These are phyloP conservation scores for Sphaeramia orbicularis DNA, from an alignment of 2,797 vertebrate genomes.

Conservation along the genomic window DNA sequence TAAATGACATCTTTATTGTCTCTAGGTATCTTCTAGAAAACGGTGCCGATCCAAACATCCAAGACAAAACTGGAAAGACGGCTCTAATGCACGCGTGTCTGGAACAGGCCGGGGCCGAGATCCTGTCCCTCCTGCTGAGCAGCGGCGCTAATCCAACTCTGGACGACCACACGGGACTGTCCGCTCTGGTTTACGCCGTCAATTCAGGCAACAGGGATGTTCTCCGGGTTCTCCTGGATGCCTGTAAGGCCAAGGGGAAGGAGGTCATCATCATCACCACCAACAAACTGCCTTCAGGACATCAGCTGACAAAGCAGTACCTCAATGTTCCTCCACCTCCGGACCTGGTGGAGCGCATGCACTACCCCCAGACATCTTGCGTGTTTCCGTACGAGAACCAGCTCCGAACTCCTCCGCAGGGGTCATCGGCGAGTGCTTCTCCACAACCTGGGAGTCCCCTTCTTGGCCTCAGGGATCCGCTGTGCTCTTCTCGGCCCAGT, in stretches of 20 bases:
- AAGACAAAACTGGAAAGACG: slow-evolving; percentile 92
- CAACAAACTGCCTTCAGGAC: slow-evolving; percentile 85
- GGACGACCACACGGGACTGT: slow-evolving; percentile 88
- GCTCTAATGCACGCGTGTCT: slow-evolving; percentile 93
- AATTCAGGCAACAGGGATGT: slow-evolving; percentile 86
- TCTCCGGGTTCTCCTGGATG: slow-evolving; percentile 87
- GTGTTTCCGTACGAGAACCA: slow-evolving; percentile 84
- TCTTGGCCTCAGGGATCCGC: slow-evolving; percentile 77
- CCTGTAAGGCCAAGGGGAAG: slow-evolving; percentile 90
- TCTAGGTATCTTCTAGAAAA: slow-evolving; percentile 91
- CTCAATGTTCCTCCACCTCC: slow-evolving; percentile 88
- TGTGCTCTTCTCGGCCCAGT: slow-evolving; percentile 68
- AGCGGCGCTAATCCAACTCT: slow-evolving; percentile 89
- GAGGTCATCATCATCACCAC: slow-evolving; percentile 95
- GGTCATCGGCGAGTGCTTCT: slow-evolving; percentile 52
- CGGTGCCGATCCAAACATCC: slow-evolving; percentile 93
- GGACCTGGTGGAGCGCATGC: slow-evolving; percentile 79
- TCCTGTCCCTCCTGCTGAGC: slow-evolving; percentile 87
- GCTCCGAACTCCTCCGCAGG: slow-evolving; percentile 71
- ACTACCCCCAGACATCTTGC: slow-evolving; percentile 61
- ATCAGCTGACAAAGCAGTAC: slow-evolving; percentile 90
- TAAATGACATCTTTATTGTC: slow-evolving; percentile 63
- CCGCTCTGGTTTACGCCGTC: slow-evolving; percentile 90
- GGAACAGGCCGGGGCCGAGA: slow-evolving; percentile 85
- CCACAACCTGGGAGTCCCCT: slow-evolving; percentile 71